These are phyloP conservation scores for Amblyjoppa fuscipennis DNA, from an alignment of 2,888 invertebrate species.

Conservation along the genomic window DNA sequence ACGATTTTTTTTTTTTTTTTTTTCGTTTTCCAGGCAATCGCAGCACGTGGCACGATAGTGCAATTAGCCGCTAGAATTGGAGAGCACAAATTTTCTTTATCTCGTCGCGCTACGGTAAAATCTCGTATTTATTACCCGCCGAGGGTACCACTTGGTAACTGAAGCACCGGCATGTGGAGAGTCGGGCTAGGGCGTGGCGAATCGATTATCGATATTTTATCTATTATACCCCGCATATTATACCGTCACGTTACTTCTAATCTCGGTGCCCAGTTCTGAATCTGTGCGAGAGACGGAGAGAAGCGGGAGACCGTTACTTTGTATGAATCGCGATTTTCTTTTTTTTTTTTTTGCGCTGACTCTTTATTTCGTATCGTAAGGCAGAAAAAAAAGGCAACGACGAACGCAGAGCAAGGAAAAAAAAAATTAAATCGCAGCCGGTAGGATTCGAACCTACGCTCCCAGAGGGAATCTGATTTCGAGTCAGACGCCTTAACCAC, in stretches of 20 bases:
- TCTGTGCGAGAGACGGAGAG: conserved; percentile 39
- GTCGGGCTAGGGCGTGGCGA: conserved; percentile 35
- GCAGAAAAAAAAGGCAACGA: background rate
- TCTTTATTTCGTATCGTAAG: background rate
- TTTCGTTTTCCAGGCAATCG: background rate
- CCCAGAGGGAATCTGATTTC: conserved; percentile 96
- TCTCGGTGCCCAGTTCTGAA: conserved; percentile 43
- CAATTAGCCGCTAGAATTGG: conserved; percentile 22
- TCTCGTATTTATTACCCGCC: conserved; percentile 39
- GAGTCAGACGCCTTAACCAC: conserved; percentile 96
- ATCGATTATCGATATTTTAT: conserved; percentile 65
- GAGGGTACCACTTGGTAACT: background rate
- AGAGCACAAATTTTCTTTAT: conserved; percentile 52
- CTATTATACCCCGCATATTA: conserved; percentile 47
- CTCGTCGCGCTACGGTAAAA: conserved; percentile 51
- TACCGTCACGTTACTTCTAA: conserved; percentile 63
- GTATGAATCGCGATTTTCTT: conserved; percentile 28
- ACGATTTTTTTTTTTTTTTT: conserved; percentile 23
- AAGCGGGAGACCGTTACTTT: conserved; percentile 51
- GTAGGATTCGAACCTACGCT: conserved; percentile 96
- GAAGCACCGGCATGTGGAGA: conserved; percentile 32
- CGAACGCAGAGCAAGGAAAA: background rate
- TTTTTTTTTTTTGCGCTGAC: no score
- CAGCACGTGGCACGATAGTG: background rate
- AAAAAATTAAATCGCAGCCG: conserved; percentile 88